Evolutionary conservation across 53 echinoderm and acorn worm species (phyloP).

Genomic region (Echinometra lucunter): DNA sequence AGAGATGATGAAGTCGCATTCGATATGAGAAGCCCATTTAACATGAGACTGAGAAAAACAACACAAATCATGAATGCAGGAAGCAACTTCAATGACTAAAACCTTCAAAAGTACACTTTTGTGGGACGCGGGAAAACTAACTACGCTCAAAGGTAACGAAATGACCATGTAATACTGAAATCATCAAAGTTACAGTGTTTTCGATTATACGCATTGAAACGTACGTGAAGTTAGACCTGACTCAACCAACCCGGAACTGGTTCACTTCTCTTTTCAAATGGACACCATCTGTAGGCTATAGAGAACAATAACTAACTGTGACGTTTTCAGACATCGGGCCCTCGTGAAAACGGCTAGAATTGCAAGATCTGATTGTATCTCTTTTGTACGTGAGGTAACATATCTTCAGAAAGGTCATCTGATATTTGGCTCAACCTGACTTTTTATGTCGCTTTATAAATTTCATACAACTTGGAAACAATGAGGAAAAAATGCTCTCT

Average conservation of each 20-base stretch:
- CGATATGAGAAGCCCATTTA: background rate
- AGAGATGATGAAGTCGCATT: background rate
- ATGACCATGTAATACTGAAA: background rate
- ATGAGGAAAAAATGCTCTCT: background rate
- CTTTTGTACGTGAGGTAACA: conserved; percentile 15
- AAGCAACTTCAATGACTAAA: conserved; percentile 52
- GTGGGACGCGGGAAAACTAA: conserved; percentile 29
- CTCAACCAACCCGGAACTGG: conserved; percentile 48
- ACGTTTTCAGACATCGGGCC: conserved; percentile 45
- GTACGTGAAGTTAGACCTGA: conserved; percentile 12
- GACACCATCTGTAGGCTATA: conserved; percentile 47
- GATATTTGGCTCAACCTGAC: background rate
- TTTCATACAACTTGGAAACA: background rate
- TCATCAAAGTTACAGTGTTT: conserved; percentile 22
- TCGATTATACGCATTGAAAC: conserved; percentile 13
- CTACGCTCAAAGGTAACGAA: background rate
- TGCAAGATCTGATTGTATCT: conserved; percentile 14
- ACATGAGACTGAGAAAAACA: conserved; percentile 4
- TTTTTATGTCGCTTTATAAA: background rate
- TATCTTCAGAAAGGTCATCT: conserved; percentile 12
- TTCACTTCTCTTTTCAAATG: conserved; percentile 44
- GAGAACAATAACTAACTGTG: conserved; percentile 57
- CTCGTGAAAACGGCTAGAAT: background rate
- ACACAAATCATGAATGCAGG: conserved; percentile 37
- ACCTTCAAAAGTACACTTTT: conserved; percentile 48